phyloP scores from a whole-genome alignment of 2,797 vertebrate genomes.

The Oreonectes daqikongensis region DNA sequence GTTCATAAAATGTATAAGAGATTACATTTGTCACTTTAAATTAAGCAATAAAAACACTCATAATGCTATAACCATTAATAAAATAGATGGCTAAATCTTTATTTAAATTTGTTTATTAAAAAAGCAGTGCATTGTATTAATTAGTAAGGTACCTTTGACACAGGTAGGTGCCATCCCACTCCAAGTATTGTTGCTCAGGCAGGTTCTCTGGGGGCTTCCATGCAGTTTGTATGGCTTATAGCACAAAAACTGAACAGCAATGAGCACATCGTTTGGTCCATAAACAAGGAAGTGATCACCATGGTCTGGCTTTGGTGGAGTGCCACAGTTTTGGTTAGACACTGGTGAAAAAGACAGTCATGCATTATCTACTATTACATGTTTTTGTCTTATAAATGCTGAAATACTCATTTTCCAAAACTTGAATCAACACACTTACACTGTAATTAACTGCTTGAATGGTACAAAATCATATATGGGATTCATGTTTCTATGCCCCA shows the following conservation, averaged over 20 bases:
- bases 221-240: conserved; percentile 87
- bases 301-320: conserved; percentile 84
- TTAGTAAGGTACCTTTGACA: conserved; percentile 80
- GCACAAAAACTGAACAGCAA: conserved; percentile 89
- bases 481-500: no score
- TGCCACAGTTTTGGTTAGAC: conserved; percentile 83
- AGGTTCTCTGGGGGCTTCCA: conserved; percentile 86
- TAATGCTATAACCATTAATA: no score
- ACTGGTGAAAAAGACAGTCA: conserved; percentile 70
- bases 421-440: no score
- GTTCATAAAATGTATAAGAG: no score
- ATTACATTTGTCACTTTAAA: no score
- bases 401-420: no score
- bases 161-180: conserved; percentile 89
- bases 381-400: not conserved
- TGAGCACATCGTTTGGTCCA: conserved; percentile 85
- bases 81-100: no score
- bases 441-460: no score
- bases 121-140: no score
- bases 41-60: no score
- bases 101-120: no score
- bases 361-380: conserved; percentile 24
- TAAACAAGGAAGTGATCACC: conserved; percentile 90
- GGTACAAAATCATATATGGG: no score
- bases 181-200: conserved; percentile 88